A percentile compares a stretch with the other conserved stretches of the same genome.
These are phyloP conservation scores for Dryocosmus kuriphilus DNA, from an alignment of 2,888 invertebrate species.

Conservation along the genomic window DNA sequence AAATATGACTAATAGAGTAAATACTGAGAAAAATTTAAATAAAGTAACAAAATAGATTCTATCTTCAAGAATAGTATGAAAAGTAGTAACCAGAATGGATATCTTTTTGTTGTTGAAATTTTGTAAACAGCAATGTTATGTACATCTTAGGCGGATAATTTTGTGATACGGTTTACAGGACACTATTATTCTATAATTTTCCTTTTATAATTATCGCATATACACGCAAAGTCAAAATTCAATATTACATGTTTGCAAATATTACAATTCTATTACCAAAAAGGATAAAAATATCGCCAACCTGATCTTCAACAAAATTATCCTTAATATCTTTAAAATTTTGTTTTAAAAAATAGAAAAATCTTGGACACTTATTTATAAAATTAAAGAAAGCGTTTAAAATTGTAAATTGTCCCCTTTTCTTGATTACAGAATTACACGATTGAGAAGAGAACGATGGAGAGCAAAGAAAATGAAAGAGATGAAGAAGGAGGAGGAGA, in stretches of 20 bases:
- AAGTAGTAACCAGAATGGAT: no score
- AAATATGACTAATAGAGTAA: no score
- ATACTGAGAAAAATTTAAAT: no score
- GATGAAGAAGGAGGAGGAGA: slow-evolving; percentile 43
- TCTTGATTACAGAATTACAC: slow-evolving; percentile 13
- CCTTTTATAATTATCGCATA: neutral
- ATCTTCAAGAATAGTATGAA: no score
- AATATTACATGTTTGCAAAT: neutral
- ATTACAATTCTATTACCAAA: neutral
- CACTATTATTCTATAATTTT: no score
- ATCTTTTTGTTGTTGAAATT: no score
- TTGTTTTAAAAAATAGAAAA: neutral
- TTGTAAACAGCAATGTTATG: no score
- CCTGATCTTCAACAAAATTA: neutral
- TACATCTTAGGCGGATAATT: no score
- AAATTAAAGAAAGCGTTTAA: neutral
- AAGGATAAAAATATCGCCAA: neutral
- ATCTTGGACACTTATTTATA: neutral
- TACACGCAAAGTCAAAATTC: neutral
- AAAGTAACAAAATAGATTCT: no score
- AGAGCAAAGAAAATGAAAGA: slow-evolving; percentile 40
- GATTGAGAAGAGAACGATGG: slow-evolving; percentile 13
- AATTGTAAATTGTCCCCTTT: neutral
- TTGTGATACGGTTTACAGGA: no score
- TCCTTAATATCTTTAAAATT: no score